phyloP scores from a whole-genome alignment of 2,113 vertebrate genomes.

The Gavia stellata region DNA sequence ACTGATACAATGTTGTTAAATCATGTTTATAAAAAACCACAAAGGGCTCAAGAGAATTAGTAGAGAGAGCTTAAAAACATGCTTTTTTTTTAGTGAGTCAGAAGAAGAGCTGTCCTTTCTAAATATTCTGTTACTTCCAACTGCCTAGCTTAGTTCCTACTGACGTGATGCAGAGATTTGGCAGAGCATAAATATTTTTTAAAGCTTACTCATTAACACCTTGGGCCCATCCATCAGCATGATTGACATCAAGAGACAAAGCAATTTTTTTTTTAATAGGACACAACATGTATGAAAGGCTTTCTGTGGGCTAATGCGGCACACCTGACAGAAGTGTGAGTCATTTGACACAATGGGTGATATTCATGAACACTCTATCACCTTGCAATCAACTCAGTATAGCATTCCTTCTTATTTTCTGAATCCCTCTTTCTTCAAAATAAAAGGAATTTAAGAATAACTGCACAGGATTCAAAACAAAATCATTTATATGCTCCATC shows the following conservation, averaged over 20 bases:
- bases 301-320: slow-evolving; percentile 65
- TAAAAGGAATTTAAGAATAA: slow-evolving; percentile 35
- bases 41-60: slow-evolving; percentile 47
- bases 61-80: slow-evolving; percentile 47
- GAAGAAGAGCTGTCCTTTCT: slow-evolving; percentile 61
- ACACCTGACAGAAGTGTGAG: slow-evolving; percentile 75
- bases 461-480: slow-evolving; percentile 13
- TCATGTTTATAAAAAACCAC: slow-evolving; percentile 53
- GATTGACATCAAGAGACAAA: slow-evolving; percentile 72
- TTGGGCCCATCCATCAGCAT: slow-evolving; percentile 65
- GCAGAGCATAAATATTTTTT: slow-evolving; percentile 70
- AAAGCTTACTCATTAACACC: slow-evolving; percentile 71
- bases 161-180: slow-evolving; percentile 63
- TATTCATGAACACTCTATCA: slow-evolving; percentile 56
- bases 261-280: slow-evolving; percentile 44
- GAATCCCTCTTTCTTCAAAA: slow-evolving; percentile 53
- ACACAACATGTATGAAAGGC: slow-evolving; percentile 51
- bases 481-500: slow-evolving; percentile 23
- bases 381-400: slow-evolving; percentile 25
- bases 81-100: slow-evolving; percentile 60
- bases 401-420: slow-evolving; percentile 51
- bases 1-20: slow-evolving; percentile 72
- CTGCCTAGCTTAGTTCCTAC: slow-evolving; percentile 60
- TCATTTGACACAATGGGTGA: slow-evolving; percentile 62
- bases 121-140: slow-evolving; percentile 61